Conservation (phyloP, 2,797 vertebrate species). For the Dicrostonyx torquatus region DNA sequence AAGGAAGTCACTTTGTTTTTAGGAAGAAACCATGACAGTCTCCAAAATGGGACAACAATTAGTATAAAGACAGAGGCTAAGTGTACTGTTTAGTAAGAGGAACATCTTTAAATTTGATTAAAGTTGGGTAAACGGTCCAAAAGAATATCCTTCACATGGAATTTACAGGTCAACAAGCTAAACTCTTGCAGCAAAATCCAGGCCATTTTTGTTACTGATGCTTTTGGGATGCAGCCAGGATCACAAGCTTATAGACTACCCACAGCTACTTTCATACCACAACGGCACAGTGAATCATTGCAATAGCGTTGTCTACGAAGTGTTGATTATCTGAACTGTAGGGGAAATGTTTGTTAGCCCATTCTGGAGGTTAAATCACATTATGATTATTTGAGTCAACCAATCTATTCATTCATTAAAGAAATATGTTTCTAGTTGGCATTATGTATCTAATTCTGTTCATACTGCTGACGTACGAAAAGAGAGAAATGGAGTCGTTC, state of each 20-base stretch:
- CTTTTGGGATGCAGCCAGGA: neutral
- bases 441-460: neutral
- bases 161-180: neutral
- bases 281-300: neutral
- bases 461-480: neutral
- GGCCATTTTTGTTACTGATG: neutral
- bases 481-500: neutral
- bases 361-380: neutral
- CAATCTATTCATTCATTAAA: slow-evolving; percentile 7
- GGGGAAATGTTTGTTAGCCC: neutral
- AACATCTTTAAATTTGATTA: neutral
- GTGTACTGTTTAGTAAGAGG: neutral
- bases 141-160: neutral
- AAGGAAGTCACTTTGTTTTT: neutral
- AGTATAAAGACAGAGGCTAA: neutral
- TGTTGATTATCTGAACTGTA: neutral
- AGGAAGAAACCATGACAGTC: neutral
- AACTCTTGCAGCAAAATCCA: neutral
- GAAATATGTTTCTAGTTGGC: slow-evolving; percentile 1
- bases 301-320: neutral
- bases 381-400: neutral
- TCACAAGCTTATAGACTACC: neutral
- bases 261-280: neutral
- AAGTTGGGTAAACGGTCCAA: neutral
- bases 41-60: neutral